Evolutionary conservation across 2,113 vertebrate genomes (phyloP).

Genomic region (Pygoscelis adeliae): DNA sequence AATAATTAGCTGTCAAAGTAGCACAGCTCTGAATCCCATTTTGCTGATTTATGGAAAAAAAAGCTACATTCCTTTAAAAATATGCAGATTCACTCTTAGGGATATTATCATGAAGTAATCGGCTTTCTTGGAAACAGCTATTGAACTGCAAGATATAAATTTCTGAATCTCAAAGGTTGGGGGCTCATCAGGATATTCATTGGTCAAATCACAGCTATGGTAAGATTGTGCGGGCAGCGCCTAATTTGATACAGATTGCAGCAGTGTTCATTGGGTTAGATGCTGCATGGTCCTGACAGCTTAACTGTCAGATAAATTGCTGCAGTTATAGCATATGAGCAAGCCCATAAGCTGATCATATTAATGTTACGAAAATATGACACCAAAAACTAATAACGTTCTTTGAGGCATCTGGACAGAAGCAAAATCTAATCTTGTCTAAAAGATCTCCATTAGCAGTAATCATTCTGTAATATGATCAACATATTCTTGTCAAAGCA

Average conservation of each 20-base stretch:
- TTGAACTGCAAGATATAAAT: background rate
- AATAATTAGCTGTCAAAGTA: background rate
- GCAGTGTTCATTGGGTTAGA: conserved; percentile 10
- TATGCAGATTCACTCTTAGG: background rate
- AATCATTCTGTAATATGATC: conserved; percentile 57
- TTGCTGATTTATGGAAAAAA: background rate
- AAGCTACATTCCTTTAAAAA: background rate
- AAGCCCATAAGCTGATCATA: conserved; percentile 45
- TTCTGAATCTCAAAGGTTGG: background rate
- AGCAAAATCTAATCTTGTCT: conserved; percentile 52
- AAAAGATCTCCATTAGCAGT: conserved; percentile 42
- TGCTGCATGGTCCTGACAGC: conserved; percentile 30
- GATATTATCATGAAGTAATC: background rate
- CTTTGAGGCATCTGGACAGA: conserved; percentile 47
- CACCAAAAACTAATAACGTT: conserved; percentile 51
- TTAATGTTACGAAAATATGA: conserved; percentile 44
- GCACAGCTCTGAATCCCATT: background rate
- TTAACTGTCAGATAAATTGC: conserved; percentile 65
- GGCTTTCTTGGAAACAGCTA: background rate
- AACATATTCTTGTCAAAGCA: conserved; percentile 52
- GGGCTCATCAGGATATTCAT: background rate
- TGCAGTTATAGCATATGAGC: conserved; percentile 11
- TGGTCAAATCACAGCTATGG: background rate
- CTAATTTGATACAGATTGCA: conserved; percentile 27
- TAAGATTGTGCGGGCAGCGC: background rate